Evolutionary conservation across 2,888 invertebrate species (phyloP).

Genomic region (Oscheius sp.): DNA sequence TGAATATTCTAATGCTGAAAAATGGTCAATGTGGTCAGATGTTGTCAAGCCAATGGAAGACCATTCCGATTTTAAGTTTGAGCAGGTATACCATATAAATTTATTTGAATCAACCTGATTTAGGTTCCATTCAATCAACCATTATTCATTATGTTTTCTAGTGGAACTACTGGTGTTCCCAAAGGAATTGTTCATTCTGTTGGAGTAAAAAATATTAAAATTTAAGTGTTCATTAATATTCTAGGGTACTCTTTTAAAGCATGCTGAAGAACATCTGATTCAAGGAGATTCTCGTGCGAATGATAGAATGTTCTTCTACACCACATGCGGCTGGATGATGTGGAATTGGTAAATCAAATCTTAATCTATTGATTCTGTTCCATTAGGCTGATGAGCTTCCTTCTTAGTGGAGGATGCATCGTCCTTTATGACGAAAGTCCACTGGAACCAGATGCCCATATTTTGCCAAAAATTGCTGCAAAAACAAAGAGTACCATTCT

Average conservation of each 20-base stretch:
- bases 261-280: constrained; percentile 75
- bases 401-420: constrained; percentile 68
- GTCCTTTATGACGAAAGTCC: constrained; percentile 76
- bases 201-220: constrained; percentile 72
- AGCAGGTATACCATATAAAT: constrained; percentile 25
- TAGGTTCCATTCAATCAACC: constrained; percentile 75
- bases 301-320: constrained; percentile 75
- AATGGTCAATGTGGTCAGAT: constrained; percentile 37
- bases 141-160: constrained; percentile 75
- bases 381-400: constrained; percentile 71
- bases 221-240: constrained; percentile 23
- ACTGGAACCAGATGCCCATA: constrained; percentile 72
- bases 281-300: constrained; percentile 73
- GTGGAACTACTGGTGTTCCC: constrained; percentile 76
- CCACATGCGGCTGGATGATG: constrained; percentile 77
- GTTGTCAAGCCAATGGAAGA: constrained; percentile 32
- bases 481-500: constrained; percentile 73
- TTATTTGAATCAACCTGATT: neutral
- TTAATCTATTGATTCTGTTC: too few relatives aligned
- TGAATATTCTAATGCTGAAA: constrained; percentile 37
- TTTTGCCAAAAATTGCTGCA: constrained; percentile 72
- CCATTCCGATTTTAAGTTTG: constrained; percentile 32
- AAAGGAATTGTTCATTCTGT: constrained; percentile 76
- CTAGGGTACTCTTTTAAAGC: constrained; percentile 76
- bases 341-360: constrained; percentile 75